phyloP scores from a whole-genome alignment of 1,140 invertebrate species.

The Calycopis cecrops region DNA sequence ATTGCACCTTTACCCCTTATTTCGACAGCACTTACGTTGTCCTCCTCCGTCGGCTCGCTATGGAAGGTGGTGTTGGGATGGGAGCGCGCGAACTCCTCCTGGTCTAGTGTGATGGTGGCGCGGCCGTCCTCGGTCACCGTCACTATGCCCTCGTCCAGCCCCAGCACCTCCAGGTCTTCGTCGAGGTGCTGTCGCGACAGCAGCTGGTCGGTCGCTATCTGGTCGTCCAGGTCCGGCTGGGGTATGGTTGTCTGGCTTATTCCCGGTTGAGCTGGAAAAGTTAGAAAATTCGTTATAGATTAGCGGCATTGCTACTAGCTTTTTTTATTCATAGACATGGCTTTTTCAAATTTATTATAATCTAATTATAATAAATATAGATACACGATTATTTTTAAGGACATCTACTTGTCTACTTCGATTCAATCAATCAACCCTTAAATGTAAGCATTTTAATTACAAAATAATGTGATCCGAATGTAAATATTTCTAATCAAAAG shows the following conservation, averaged over 20 bases:
- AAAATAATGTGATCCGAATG: no score
- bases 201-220: conserved; percentile 57
- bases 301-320: no score
- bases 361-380: no score
- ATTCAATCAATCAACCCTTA: no score
- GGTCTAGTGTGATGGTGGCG: conserved; percentile 47
- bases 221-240: conserved; percentile 58
- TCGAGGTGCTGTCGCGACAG: conserved; percentile 26
- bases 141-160: conserved; percentile 58
- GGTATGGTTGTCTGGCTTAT: conserved; percentile 40
- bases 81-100: conserved; percentile 65
- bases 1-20: background rate
- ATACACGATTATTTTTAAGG: no score
- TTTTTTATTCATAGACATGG: background rate
- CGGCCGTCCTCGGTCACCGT: conserved; percentile 55
- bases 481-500: no score
- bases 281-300: no score
- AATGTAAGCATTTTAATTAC: no score
- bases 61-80: conserved; percentile 73
- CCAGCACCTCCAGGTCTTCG: conserved; percentile 38
- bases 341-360: background rate
- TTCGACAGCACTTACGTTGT: conserved; percentile 35
- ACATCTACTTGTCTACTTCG: no score
- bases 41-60: conserved; percentile 57
- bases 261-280: conserved; percentile 48